Base-by-base conservation (phyloP, 2,888 invertebrate species). In the Dendrolimus houi region DNA sequence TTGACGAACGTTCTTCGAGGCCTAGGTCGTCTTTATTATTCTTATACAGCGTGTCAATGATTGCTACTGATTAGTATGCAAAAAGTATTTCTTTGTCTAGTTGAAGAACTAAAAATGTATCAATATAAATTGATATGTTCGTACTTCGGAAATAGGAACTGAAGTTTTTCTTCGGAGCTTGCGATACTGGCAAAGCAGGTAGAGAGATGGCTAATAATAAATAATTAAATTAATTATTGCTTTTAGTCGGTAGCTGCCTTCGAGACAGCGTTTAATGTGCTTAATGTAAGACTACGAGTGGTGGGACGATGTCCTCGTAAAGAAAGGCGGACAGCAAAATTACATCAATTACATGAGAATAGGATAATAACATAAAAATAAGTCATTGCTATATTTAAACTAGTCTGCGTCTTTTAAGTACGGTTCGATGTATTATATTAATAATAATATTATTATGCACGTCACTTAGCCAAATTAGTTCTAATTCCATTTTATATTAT, bases 201-300 rank as follows among this genome's bases (percentile, higher is more conserved):
- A 71, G 81, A 81, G 82, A 84, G 81, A 74, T 71, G 68, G 74
- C 70, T 87, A 86, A 85, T 87, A 85, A 82, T 83, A 75, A 83
- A 83, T 85, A 86, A 88, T 87, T 85, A 83, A 81, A 85, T 85
- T 87, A 87, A 89, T 88, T 87, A 79, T 74, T 65, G 83, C 84
- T 84, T 86, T 86, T 81, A 85, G 79, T 66, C 74, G 62, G 67
- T 66, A 66, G 72, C 79, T 73, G 79, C 70, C 70, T 70, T 71
- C 71, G 72, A 65, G 75, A 74, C 76, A 71, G 47, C 47, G 47
- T 47, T 47, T 47, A 47, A 47, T 47, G 9, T 10, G 47, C 47
- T 47, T 47, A 47, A 47, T 47, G 9, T 12, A 47, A 47, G 47
- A 47, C 47, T 47, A 10, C 10, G 47, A 47, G 47, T 47, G 47